Evolutionary conservation across 2,113 vertebrate species (phyloP), one percentile per base, ranked within the genome.

Genomic region (Danionella cerebrum): DNA sequence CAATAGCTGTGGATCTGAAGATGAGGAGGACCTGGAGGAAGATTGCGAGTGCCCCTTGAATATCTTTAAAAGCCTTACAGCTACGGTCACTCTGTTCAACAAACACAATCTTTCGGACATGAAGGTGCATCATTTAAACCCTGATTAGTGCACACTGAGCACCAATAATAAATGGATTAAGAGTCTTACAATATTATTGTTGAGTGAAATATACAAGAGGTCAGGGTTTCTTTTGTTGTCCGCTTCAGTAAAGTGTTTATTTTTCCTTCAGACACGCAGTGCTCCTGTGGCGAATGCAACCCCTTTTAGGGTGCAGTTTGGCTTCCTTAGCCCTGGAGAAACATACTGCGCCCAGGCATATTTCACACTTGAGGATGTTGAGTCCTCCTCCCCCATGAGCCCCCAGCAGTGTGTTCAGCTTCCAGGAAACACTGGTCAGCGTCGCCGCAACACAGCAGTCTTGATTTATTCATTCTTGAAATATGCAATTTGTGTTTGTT

Each of bases 261-360:
- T 71, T 8, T 25, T 13, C 0, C 63, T 38, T 2, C 63, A 87
- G 83, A 84, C 54, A 27, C 72, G 45, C 0, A 80, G 50, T 1
- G 78, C 70, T 13, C 65, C 63, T 76, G 79, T 76, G 11, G 50
- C 66, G 62, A 48, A 74, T 0, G 31, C n/a, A 12, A 2, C 3
- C 0, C 4, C n/a, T 25, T 68, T 69, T 24, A 65, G 12, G 2
- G 41, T 73, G 38, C 71, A 78, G 10, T 86, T 87, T 54, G 62
- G 44, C 0, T 67, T 65, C n/a, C 66, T 85, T 53, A 27, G 33
- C 47, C 65, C 67, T 0, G 87, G 83, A 62, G 76, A 80, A 57
- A 77, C 69, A 67, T 86, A 85, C 74, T 89, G 87, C 0, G 79
- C 58, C 1, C 79, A 79, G 67, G 86, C 85, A 31, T 83, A 79